Percentiles rank a stretch among this genome's conserved stretches.
Conservation (phyloP, 2,113 vertebrate species). For the Isurus oxyrinchus region DNA sequence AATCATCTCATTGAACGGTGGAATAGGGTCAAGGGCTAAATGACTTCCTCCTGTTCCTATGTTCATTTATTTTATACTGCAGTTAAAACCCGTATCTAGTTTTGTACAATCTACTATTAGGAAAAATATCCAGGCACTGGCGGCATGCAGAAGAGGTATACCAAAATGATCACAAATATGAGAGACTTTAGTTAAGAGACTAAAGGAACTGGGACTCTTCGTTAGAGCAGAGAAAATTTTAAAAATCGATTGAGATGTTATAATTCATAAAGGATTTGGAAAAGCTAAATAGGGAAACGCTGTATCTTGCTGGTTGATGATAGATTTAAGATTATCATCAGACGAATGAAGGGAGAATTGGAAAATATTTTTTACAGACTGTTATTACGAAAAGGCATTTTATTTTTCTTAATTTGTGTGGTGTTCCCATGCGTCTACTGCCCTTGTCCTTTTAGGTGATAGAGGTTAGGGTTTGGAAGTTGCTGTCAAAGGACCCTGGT, state of each 20-base stretch:
- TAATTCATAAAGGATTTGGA: background rate
- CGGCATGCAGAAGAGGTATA: too few species aligned
- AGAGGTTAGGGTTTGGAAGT: background rate
- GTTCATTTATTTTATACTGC: background rate
- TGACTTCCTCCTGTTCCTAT: background rate
- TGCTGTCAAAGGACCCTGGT: background rate
- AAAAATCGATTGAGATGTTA: background rate
- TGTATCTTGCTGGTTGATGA: background rate
- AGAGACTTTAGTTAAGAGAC: background rate
- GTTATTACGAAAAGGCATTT: background rate
- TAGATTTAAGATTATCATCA: background rate
- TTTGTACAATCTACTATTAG: background rate
- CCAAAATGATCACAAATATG: background rate
- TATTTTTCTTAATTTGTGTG: too few species aligned
- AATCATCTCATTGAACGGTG: background rate
- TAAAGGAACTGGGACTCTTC: background rate
- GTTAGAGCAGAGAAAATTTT: background rate
- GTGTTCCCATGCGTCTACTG: background rate
- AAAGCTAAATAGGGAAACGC: background rate
- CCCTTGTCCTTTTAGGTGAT: background rate
- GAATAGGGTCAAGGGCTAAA: background rate
- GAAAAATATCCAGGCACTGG: background rate
- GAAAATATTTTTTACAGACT: background rate
- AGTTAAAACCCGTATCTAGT: background rate
- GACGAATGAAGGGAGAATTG: background rate